Percentiles rank a stretch among this genome's conserved stretches.
Evolutionary conservation across 2,888 invertebrate species (phyloP).

Genomic region (Salticus scenicus): DNA sequence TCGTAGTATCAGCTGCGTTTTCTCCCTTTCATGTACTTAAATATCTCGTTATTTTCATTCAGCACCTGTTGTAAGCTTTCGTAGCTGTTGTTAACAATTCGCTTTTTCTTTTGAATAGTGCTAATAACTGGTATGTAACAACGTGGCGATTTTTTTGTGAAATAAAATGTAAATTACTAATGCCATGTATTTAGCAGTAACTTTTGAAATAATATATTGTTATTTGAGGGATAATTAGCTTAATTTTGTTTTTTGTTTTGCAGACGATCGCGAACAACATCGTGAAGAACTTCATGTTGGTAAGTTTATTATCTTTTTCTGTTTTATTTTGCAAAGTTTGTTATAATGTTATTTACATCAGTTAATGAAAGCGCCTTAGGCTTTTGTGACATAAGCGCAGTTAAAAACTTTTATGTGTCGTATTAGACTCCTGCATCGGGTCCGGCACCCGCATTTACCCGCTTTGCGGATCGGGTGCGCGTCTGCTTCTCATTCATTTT

Average conservation of each 20-base stretch:
- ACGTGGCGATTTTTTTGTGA: not conserved
- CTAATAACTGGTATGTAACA: not conserved
- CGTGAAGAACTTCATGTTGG: slow-evolving; percentile 82
- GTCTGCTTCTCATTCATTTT: too few relatives aligned
- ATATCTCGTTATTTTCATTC: not conserved
- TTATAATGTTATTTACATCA: too few relatives aligned
- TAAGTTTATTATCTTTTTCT: slow-evolving; percentile 21
- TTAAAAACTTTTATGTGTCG: too few relatives aligned
- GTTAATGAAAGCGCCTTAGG: too few relatives aligned
- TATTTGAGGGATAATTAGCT: too few relatives aligned
- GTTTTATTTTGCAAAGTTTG: not conserved
- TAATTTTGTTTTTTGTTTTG: slow-evolving; percentile 72
- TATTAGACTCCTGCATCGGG: too few relatives aligned
- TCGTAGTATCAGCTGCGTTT: slow-evolving; percentile 9
- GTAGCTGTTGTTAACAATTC: not conserved
- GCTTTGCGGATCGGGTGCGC: too few relatives aligned
- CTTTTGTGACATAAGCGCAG: too few relatives aligned
- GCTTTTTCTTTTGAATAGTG: not conserved
- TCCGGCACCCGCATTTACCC: too few relatives aligned
- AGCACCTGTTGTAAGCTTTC: slow-evolving; percentile 2
- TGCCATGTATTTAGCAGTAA: too few relatives aligned
- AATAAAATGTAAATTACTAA: too few relatives aligned
- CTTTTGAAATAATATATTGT: not conserved
- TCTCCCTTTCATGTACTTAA: not conserved
- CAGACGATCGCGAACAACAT: slow-evolving; percentile 85